Base-by-base conservation (phyloP, 2,888 invertebrate genomes). In the Eulithis testata region DNA sequence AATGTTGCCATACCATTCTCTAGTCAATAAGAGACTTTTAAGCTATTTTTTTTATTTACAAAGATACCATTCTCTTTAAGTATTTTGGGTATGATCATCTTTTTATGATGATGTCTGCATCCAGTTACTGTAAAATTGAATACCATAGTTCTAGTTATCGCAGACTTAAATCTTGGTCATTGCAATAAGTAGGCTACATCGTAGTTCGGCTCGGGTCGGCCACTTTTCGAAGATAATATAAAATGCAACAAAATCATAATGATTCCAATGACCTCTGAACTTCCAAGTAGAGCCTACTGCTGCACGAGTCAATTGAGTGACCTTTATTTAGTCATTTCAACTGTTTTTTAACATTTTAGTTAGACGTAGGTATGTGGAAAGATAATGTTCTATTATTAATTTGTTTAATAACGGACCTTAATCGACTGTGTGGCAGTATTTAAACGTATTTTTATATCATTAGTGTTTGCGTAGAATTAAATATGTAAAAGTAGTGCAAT, bases 381-480 rank as follows among this genome's bases (percentile, higher is more conserved):
- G 3, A 31, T 31, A 1, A 31, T 31, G 31, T 31, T 12, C 11
- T n/a, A 50, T 49, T 50, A 6, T 11, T 50, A 40, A 40, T 40
- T 40, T 40, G 2, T 21, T 21, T 21, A 21, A 21, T 21, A 40
- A 57, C 44, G 12, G 49, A 11, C 54, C 49, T 56, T 37, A 44
- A 66, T 66, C 27, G 56, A 60, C 66, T 57, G 14, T 44, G 56
- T 53, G 60, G 60, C 52, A 44, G 60, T 47, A 52, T 44, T 11
- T 5, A 40, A 52, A 12, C 11, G 40, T 59, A 51, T 65, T 60
- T 63, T 62, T 69, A 51, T 60, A 56, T 36, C 27, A 47, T 54
- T 54, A 47, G 58, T 59, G 54, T 63, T 66, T 63, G 66, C 49
- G 57, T 72, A 69, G 72, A 63, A 52, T 57, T 57, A 55, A 68